Evolutionary conservation across 2,797 vertebrate genomes (phyloP).

Genomic region (Melanotaenia maccullochi): DNA sequence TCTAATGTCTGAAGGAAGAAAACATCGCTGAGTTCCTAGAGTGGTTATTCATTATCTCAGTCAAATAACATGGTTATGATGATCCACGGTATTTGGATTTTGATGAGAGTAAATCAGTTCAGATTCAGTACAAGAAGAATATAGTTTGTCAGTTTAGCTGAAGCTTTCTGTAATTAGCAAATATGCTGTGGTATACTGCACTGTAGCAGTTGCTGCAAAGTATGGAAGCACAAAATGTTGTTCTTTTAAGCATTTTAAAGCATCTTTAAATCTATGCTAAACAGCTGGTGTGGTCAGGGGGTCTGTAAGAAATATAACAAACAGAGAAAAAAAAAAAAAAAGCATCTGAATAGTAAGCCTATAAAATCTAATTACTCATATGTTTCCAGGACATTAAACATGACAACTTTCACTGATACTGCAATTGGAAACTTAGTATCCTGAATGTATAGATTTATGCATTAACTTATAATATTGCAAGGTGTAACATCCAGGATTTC

Average conservation of each 20-base stretch:
- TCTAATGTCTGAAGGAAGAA: conserved; percentile 68
- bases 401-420: conserved; percentile 35
- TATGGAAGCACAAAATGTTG: not conserved
- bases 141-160: conserved; percentile 13
- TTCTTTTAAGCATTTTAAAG: not conserved
- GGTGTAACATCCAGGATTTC: conserved; percentile 32
- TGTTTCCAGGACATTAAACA: not conserved
- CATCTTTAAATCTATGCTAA: not conserved
- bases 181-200: not conserved
- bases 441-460: conserved; percentile 26
- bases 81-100: conserved; percentile 53
- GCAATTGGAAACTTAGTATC: conserved; percentile 21
- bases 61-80: conserved; percentile 63
- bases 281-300: not conserved
- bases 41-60: conserved; percentile 78
- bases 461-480: conserved; percentile 1
- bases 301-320: not conserved
- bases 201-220: not conserved
- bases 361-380: not conserved
- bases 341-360: not conserved
- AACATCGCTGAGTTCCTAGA: conserved; percentile 61
- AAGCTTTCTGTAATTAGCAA: conserved; percentile 34
- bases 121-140: conserved; percentile 27
- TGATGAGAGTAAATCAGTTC: conserved; percentile 33
- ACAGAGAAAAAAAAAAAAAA: not conserved